Evolutionary conservation across 2,797 vertebrate genomes (phyloP), one percentile per base, ranked within the genome.

Genomic region (Alosa sapidissima): DNA sequence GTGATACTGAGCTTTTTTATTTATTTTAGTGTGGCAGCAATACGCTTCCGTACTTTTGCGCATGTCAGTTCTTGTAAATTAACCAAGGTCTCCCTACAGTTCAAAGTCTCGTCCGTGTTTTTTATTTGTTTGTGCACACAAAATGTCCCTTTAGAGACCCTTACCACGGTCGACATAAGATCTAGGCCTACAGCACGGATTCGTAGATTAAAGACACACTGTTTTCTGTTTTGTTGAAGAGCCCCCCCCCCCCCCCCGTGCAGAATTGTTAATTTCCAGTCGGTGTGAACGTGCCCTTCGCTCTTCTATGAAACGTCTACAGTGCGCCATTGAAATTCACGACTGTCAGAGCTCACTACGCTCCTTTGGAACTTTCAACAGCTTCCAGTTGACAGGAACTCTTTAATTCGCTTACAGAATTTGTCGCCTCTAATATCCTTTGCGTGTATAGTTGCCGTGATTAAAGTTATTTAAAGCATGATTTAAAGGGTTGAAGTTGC

Each of bases 231-330:
- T 55, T 82, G 68, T 58, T 16, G 28, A 28, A 28, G 28, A 28
- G 28, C 0, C 28, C 0, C 28, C 28, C 28, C 0, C 28, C 0
- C 28, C 28, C 28, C 36, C 33, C 81, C 24, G 72, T 78, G 72
- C 68, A n/a, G 45, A 68, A 21, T 82, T 82, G 84, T 87, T 87
- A 82, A 83, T 87, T 81, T 89, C 51, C 48, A 60, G 81, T 83
- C 60, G 19, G 81, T 85, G 82, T 36, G 75, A 83, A 36, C 82
- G 28, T 89, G 88, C 83, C 87, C 91, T 89, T 90, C 89, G 87
- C 90, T 89, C 88, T 60, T 75, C 55, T 84, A 81, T 84, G 62
- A 81, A n/a, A 16, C 13, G 81, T 85, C 84, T 81, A 21, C 24
- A 19, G 82, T 87, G 83, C 87, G 88, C 87, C 88, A 88, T 85